phyloP scores from a whole-genome alignment of 2,797 vertebrate species.

The Esox masquinongy region DNA sequence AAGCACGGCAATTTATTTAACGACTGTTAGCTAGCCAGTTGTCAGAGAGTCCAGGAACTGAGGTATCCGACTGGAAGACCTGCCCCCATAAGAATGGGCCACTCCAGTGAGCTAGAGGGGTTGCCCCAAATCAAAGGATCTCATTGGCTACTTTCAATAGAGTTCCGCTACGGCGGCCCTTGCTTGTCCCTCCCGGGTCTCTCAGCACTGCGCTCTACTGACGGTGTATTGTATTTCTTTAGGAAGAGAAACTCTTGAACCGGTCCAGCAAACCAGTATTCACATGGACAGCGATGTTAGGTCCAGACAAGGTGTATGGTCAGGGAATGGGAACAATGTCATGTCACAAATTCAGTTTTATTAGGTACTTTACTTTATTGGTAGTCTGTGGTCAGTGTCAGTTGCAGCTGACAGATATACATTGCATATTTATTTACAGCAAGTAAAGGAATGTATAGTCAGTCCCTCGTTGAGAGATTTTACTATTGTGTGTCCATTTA shows the following conservation, averaged over 20 bases:
- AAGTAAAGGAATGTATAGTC: constrained; percentile 50
- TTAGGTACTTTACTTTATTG: constrained; percentile 70
- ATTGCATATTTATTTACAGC: constrained; percentile 67
- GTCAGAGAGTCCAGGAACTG: neutral
- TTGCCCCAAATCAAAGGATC: no score
- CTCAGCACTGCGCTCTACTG: no score
- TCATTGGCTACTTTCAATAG: no score
- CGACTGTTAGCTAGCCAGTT: neutral
- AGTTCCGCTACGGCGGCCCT: no score
- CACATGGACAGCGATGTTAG: neutral
- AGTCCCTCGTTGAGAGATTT: constrained; percentile 27
- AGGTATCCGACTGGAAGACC: no score
- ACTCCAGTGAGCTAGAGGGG: no score
- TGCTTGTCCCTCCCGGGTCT: no score
- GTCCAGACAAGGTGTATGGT: neutral
- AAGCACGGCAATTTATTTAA: neutral
- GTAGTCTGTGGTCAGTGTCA: constrained; percentile 45
- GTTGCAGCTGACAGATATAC: constrained; percentile 59
- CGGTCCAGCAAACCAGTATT: neutral
- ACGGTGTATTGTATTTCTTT: no score
- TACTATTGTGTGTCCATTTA: neutral
- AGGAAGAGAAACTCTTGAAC: no score
- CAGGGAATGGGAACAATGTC: neutral
- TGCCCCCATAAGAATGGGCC: no score
- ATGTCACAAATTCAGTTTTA: constrained; percentile 50